Evolutionary conservation across 2,888 invertebrate species (phyloP).

Genomic region (Noctua janthina): DNA sequence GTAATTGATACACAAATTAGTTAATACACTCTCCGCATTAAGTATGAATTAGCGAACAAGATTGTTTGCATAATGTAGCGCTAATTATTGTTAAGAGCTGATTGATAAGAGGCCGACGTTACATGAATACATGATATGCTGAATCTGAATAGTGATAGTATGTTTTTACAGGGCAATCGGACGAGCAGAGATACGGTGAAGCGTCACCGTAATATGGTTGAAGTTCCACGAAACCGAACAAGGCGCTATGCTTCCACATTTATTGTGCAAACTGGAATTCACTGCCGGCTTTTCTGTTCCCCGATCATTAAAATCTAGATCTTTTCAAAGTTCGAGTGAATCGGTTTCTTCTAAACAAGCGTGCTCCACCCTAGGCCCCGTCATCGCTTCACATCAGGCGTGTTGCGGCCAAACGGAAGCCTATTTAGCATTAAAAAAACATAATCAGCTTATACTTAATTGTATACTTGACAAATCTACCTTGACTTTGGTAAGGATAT

Average conservation of each 20-base stretch:
- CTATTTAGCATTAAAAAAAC: too few species aligned
- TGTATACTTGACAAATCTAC: too few species aligned
- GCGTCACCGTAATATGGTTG: not conserved
- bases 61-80: slow-evolving; percentile 48
- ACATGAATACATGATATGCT: slow-evolving; percentile 22
- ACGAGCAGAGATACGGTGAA: not conserved
- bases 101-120: slow-evolving; percentile 17
- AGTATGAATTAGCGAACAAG: slow-evolving; percentile 55
- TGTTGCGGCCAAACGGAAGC: too few species aligned
- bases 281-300: too few species aligned
- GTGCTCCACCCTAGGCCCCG: not conserved
- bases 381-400: too few species aligned
- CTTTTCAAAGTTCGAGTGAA: not conserved
- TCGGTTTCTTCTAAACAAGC: not conserved
- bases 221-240: not conserved
- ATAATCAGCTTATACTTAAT: too few species aligned
- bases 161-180: not conserved
- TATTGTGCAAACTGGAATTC: not conserved
- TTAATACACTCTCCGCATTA: slow-evolving; percentile 55
- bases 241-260: not conserved
- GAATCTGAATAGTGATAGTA: not conserved
- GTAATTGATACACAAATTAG: slow-evolving; percentile 64
- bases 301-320: not conserved
- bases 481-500: too few species aligned
- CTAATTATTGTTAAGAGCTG: slow-evolving; percentile 38